These are phyloP conservation scores for Catostomus latipinnis DNA, from an alignment of 2,797 vertebrate genomes.

Conservation along the genomic window DNA sequence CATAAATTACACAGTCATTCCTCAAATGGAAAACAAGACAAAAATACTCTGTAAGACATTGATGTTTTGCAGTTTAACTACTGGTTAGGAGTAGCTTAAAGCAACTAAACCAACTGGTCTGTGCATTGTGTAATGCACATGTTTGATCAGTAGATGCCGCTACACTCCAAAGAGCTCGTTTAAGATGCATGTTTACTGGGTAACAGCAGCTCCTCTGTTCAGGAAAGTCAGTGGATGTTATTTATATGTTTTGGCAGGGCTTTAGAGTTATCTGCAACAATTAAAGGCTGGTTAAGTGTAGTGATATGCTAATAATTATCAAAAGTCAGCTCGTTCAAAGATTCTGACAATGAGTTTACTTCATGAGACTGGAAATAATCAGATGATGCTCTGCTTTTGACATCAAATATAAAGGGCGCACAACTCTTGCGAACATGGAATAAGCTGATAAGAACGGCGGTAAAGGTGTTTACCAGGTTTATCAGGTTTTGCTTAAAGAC, in stretches of 20 bases:
- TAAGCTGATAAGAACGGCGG: no score
- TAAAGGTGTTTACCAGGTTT: no score
- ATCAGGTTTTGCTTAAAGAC: no score
- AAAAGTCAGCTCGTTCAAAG: background rate
- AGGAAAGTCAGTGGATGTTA: background rate
- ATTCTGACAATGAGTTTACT: background rate
- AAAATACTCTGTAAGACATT: no score
- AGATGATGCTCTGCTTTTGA: no score
- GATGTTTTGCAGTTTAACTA: no score
- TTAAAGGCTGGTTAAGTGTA: background rate
- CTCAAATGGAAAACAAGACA: no score
- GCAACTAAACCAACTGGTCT: no score
- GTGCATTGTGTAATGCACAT: background rate
- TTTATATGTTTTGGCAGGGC: background rate
- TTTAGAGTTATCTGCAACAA: background rate
- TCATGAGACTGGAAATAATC: background rate
- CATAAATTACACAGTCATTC: no score
- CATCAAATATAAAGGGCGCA: no score
- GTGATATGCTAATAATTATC: background rate
- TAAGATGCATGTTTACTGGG: background rate
- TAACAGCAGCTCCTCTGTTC: background rate
- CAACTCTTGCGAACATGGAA: no score
- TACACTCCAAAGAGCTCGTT: background rate
- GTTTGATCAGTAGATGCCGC: conserved; percentile 59
- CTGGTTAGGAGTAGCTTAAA: no score